These are phyloP conservation scores for Epinotia nisella DNA, from an alignment of 2,888 invertebrate species.

Conservation along the genomic window DNA sequence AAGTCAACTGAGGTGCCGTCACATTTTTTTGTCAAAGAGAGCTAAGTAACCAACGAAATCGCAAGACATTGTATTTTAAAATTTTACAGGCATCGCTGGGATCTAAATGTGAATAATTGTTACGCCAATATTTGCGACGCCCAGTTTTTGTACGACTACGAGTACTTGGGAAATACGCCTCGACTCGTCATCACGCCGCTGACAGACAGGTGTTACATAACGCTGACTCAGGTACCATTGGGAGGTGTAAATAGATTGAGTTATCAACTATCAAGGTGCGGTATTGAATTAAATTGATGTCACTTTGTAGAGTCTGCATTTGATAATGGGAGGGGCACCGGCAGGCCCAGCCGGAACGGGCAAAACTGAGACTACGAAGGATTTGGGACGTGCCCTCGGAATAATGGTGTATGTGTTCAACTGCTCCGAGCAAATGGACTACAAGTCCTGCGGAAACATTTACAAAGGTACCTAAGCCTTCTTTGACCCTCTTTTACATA, in stretches of 20 bases:
- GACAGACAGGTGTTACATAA: conserved; percentile 98
- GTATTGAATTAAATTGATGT: neutral
- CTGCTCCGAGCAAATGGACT: conserved; percentile 99
- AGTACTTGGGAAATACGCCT: conserved; percentile 97
- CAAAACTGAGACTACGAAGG: conserved; percentile 98
- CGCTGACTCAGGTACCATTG: conserved; percentile 91
- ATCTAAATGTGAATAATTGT: conserved; percentile 90
- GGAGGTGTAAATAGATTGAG: neutral
- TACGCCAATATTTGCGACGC: conserved; percentile 98
- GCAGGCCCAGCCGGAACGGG: conserved; percentile 98
- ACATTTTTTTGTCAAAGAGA: neutral
- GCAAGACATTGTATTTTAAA: neutral
- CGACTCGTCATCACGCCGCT: conserved; percentile 97
- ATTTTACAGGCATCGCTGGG: conserved; percentile 89
- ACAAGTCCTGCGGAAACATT: conserved; percentile 97
- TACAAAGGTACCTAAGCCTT: conserved; percentile 90
- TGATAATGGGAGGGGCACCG: conserved; percentile 98
- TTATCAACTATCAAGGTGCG: neutral
- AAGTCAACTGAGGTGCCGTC: conserved; percentile 89
- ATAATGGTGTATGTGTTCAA: conserved; percentile 99
- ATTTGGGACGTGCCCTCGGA: conserved; percentile 96
- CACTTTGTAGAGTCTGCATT: conserved; percentile 89
- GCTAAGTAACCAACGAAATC: neutral
- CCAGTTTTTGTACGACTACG: conserved; percentile 95
- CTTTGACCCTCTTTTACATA: neutral